Percentiles rank a stretch among this genome's conserved stretches.
Conservation (phyloP, 2,888 invertebrate genomes). For the Melipona bicolor region DNA sequence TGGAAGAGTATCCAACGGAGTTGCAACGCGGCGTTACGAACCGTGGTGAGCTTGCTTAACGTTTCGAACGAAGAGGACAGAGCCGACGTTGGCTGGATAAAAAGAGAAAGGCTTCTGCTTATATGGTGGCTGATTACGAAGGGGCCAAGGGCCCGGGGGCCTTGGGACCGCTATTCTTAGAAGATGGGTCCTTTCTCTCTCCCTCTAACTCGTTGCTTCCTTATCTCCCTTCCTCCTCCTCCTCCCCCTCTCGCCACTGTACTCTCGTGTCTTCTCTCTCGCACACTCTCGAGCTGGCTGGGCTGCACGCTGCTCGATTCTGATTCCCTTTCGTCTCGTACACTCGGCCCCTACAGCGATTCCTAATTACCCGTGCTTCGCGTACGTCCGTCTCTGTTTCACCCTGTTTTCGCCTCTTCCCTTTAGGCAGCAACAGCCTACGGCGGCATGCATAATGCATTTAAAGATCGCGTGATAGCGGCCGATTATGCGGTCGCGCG, state of each 20-base stretch:
- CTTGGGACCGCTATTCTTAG: slow-evolving; percentile 79
- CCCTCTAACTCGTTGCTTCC: slow-evolving; percentile 50
- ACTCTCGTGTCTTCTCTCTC: slow-evolving; percentile 8
- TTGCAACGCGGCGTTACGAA: slow-evolving; percentile 55
- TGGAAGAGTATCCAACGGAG: slow-evolving; percentile 34
- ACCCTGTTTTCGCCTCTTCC: slow-evolving; percentile 18
- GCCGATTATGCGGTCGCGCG: slow-evolving; percentile 74
- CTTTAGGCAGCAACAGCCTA: slow-evolving; percentile 35
- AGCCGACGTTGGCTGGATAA: slow-evolving; percentile 34
- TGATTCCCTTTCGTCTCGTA: slow-evolving; percentile 31
- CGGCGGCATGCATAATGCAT: slow-evolving; percentile 77
- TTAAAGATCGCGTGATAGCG: slow-evolving; percentile 79
- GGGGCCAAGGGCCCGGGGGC: slow-evolving; percentile 75
- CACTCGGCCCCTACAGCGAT: slow-evolving; percentile 55
- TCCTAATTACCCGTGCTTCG: slow-evolving; percentile 66
- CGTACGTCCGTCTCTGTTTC: slow-evolving; percentile 42
- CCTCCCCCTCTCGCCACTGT: slow-evolving; percentile 38
- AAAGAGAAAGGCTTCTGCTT: slow-evolving; percentile 65
- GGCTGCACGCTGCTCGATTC: slow-evolving; percentile 17
- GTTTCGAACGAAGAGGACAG: slow-evolving; percentile 45
- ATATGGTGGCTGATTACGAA: slow-evolving; percentile 72
- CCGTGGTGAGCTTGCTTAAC: slow-evolving; percentile 56
- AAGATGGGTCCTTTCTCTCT: slow-evolving; percentile 64
- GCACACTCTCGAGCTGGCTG: not conserved
- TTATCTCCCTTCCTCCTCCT: slow-evolving; percentile 55